A percentile compares a stretch with the other conserved stretches of the same genome.
Conservation (phyloP, 2,888 invertebrate species). For the Heliconius ismenius region DNA sequence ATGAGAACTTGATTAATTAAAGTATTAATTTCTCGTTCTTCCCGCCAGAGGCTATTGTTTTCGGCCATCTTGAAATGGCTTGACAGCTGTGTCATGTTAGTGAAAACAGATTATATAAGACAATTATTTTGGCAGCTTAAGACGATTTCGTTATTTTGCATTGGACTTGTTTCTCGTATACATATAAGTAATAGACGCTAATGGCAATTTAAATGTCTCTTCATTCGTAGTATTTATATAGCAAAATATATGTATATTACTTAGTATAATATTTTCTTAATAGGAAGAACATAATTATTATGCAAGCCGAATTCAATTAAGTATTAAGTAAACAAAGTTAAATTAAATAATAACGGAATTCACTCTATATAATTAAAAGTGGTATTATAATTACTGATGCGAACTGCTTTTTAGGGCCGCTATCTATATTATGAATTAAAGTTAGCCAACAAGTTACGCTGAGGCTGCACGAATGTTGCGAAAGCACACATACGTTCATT, state of each 20-base stretch:
- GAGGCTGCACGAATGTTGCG: conserved; percentile 18
- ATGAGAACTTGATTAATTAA: conserved; percentile 59
- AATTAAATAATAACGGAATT: conserved; percentile 25
- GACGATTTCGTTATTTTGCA: not conserved
- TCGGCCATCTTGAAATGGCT: conserved; percentile 45
- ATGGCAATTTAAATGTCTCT: not conserved
- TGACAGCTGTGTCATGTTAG: conserved; percentile 51
- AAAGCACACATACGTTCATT: not conserved
- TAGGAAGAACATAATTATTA: conserved; percentile 9
- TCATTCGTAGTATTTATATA: not conserved
- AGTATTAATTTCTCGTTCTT: conserved; percentile 60
- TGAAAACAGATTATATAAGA: conserved; percentile 65
- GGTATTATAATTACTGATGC: conserved; percentile 9
- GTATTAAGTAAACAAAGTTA: conserved; percentile 17
- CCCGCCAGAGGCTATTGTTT: conserved; percentile 52
- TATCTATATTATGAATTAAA: conserved; percentile 17
- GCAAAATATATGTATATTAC: not conserved
- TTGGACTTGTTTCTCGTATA: not conserved
- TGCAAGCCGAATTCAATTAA: not conserved
- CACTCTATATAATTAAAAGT: conserved; percentile 1
- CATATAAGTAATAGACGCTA: too few relatives aligned
- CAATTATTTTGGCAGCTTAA: conserved; percentile 39
- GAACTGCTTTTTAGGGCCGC: conserved; percentile 6
- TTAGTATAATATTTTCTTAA: not conserved
- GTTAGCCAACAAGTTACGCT: conserved; percentile 28